Evolutionary conservation across 2,888 invertebrate species (phyloP), one percentile per base, ranked within the genome.

Genomic region (Himalopsyche japonica): DNA sequence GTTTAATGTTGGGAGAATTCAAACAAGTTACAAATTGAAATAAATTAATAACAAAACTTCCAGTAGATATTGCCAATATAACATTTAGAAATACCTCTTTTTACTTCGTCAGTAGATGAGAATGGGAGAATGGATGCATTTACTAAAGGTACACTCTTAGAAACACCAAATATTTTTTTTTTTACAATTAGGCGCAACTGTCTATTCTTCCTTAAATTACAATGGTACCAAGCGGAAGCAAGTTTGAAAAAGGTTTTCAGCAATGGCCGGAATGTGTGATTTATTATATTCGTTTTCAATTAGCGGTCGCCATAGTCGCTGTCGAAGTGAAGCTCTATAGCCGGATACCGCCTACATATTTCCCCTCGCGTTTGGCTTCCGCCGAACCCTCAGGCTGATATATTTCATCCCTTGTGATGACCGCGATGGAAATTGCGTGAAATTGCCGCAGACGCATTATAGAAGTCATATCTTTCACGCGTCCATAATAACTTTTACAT

Each of bases 251-350:
- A 20, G 10, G 24, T 57, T 57, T 57, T 57, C 57, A 57, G 24
- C 57, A 57, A 57, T 57, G 57, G 7, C 24, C 57, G 57, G 57
- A 57, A n/a, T 34, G 10, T 32, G 76, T 48, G 81, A 81, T 81
- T 81, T 81, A 81, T 81, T 81, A 76, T 81, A 76, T 81, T 24
- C 47, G 76, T 81, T 84, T 84, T 84, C 84, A 84, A 84, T 84
- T 84, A 84, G 84, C 80, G 84, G 84, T 80, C 76, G 80, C 77
- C 80, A 80, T 57, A 84, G 47, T 77, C 49, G 76, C 49, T 49
- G 83, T 49, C 80, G 76, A 80, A n/a, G 43, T 48, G n/a, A 20
- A 79, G 77, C 82, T 80, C 47, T 76, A 76, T 64, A 43, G 43
- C 43, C 70, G 81, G 64, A 81, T 81, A 43, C 57, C 18, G 70